phyloP scores from a whole-genome alignment of 2,888 invertebrate genomes.

The Cylindroiulus punctatus region DNA sequence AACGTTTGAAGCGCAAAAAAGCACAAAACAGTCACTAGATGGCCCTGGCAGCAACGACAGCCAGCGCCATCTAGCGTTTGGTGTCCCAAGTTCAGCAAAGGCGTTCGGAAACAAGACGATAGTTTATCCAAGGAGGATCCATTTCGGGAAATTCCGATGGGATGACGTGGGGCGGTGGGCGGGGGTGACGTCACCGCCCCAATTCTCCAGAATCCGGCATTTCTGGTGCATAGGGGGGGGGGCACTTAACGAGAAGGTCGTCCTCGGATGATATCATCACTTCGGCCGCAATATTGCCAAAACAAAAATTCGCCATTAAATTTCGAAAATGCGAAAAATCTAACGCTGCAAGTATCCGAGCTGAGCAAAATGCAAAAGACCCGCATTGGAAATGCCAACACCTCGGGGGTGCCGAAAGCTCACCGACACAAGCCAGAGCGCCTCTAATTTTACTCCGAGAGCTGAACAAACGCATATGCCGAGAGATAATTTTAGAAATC shows the following conservation, averaged over 20 bases:
- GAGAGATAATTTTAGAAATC: slow-evolving; percentile 17
- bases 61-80: background rate
- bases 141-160: background rate
- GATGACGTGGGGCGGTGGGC: background rate
- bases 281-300: too few species aligned
- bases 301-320: too few species aligned
- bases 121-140: background rate
- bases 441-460: slow-evolving; percentile 14
- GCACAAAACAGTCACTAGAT: too few species aligned
- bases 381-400: background rate
- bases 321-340: too few species aligned
- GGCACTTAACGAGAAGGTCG: background rate
- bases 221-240: background rate
- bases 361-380: background rate
- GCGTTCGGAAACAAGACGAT: background rate
- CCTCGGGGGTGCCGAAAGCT: background rate
- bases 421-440: background rate
- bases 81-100: too few species aligned
- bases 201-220: background rate
- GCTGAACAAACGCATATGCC: slow-evolving; percentile 11
- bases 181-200: background rate
- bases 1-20: too few species aligned
- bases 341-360: too few species aligned
- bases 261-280: background rate
- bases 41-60: background rate